Base-by-base conservation (phyloP, 2,888 invertebrate genomes). In the Torymus auratus region DNA sequence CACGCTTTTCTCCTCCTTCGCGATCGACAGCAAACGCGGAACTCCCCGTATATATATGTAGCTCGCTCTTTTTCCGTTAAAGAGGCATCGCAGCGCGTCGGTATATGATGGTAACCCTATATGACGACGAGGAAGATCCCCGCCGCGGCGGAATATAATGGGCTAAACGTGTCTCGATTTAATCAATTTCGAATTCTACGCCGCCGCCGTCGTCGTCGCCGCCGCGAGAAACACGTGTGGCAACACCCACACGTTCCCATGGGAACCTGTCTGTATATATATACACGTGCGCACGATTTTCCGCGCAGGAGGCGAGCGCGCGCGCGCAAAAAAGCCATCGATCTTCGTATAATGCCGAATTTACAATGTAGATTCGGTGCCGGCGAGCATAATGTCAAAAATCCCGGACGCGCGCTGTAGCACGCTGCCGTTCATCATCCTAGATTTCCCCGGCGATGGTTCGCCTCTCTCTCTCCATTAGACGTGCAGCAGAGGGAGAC, bases 281-380 rank as follows among this genome's bases (percentile, higher is more conserved):
- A 7, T 41, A 41, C 7, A 7, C 7, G 71, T 61, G 65, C 10
- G 50, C n/a, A 28, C n/a, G 41, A 41, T 41, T 41, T 41, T n/a
- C 23, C 52, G 10, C 20, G 71, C 13, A 7, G 14, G 68, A 20
- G 68, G 10, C 20, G 10, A 11, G n/a, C 23, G 50, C 41, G 7
- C 5, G 41, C 5, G 41, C n/a, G 58, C 70, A 72, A 82, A 82
- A 82, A 76, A 82, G 65, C 77, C 81, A 82, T 82, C 81, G 82
- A 82, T 81, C 82, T 82, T 82, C 82, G 81, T 82, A 81, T 75
- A 75, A 75, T 81, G 80, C 81, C 67, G 69, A 82, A 82, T 82
- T 81, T 82, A 82, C 82, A 82, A 82, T 82, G 82, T 81, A 82
- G 81, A 82, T 82, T 81, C 67, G 15, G 71, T 73, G 78, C 78